Evolutionary conservation across 2,113 vertebrate genomes (phyloP), one percentile per base, ranked within the genome.

Genomic region (Myotis yumanensis): DNA sequence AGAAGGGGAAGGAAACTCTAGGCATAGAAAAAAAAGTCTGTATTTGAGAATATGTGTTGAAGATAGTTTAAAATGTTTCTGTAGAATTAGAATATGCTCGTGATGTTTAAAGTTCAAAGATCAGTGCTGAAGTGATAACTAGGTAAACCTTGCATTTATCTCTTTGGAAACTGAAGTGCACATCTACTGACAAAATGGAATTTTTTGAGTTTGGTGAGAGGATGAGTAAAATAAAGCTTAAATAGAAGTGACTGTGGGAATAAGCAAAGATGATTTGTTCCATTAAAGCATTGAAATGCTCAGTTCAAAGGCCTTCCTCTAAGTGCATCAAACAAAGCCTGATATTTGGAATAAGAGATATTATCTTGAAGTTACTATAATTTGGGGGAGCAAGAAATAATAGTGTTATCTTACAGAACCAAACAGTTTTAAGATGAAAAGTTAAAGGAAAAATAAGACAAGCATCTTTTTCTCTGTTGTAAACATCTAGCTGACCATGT

Each of bases 1-100:
- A 18, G 14, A 83, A 5, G 8, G 40, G 0, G 4, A 30, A 73
- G 72, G 68, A 40, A 62, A 30, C 6, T 82, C 82, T 82, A 22
- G 51, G 51, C 66, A 91, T 59, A 91, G 51, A 83, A 10, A 68
- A 20, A 48, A 83, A 96, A 75, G 25, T 73, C 25, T 89, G 0
- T 23, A 84, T 79, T 64, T 89, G 69, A 37, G 3, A 73, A 51
- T 5, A 86, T 43, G 46, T 73, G 20, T 71, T 79, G 9, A 73
- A 73, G 23, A 35, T 51, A 72, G 37, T 85, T 90, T 86, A 79
- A 94, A 87, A 51, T 11, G 2, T 5, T 64, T 23, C 6, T 68
- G 40, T 35, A 92, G 72, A 80, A 92, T 80, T 69, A 68, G 46
- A 88, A 96, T 73, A 5, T 23, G n/a, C 25, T 81, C 83, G 5